phyloP scores from a whole-genome alignment of 53 echinoderm and acorn worm species.

The Paelopatides confundens region DNA sequence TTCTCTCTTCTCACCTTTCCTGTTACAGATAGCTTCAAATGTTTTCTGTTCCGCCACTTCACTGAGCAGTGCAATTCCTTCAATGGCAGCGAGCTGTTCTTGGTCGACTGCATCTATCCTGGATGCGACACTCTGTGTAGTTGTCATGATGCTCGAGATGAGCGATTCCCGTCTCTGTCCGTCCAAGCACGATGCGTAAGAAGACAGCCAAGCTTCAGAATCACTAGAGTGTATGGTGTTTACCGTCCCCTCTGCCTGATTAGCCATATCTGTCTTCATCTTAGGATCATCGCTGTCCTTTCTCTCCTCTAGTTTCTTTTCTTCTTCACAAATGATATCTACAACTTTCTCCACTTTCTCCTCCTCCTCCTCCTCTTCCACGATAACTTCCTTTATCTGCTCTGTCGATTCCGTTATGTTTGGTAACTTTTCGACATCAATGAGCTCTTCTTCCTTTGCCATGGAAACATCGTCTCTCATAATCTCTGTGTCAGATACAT shows the following conservation, averaged over 20 bases:
- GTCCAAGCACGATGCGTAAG: conserved; percentile 24
- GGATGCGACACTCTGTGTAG: conserved; percentile 86
- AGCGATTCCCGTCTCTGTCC: conserved; percentile 77
- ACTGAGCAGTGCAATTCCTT: conserved; percentile 94
- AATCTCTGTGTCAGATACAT: neutral
- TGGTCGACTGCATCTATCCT: conserved; percentile 80
- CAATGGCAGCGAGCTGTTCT: conserved; percentile 93
- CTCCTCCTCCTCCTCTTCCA: neutral
- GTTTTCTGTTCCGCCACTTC: conserved; percentile 91
- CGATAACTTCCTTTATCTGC: neutral
- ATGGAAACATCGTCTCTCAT: neutral
- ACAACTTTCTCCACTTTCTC: neutral
- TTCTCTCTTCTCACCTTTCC: conserved; percentile 4
- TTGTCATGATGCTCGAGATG: conserved; percentile 83
- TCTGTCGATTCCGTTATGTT: conserved; percentile 15
- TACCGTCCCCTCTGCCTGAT: neutral
- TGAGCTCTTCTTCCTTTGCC: neutral
- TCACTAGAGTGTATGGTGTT: neutral
- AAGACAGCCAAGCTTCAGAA: conserved; percentile 10
- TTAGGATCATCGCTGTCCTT: neutral
- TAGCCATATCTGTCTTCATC: neutral
- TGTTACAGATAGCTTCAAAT: conserved; percentile 49
- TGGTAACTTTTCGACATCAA: neutral
- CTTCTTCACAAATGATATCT: neutral
- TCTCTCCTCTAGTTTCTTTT: neutral